A percentile compares a stretch with the other conserved stretches of the same genome.
Evolutionary conservation across 2,888 invertebrate species (phyloP).

Genomic region (Aporophyla lueneburgensis): DNA sequence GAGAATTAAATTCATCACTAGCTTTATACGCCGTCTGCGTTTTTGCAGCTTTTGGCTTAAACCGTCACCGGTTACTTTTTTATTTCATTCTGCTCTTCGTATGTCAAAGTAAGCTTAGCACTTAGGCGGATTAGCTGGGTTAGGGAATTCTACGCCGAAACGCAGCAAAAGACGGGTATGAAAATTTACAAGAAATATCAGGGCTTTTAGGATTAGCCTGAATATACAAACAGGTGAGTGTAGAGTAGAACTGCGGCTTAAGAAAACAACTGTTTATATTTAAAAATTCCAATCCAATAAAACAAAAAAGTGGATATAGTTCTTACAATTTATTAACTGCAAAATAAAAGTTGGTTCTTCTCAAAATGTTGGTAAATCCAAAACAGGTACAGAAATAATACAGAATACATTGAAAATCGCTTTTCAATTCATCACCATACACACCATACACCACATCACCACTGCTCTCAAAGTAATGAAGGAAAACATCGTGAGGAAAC

Average conservation of each 20-base stretch:
- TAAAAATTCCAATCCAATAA: background rate
- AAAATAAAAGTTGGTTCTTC: too few relatives aligned
- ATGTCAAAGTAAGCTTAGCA: background rate
- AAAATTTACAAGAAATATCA: background rate
- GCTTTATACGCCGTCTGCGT: background rate
- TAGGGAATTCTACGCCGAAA: background rate
- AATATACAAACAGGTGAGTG: background rate
- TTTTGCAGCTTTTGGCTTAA: background rate
- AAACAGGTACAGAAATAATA: too few relatives aligned
- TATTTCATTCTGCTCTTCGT: conserved; percentile 3
- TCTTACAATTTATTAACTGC: too few relatives aligned
- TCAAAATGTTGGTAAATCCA: too few relatives aligned
- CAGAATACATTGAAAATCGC: too few relatives aligned
- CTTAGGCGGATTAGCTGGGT: conserved; percentile 11
- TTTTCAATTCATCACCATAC: too few relatives aligned
- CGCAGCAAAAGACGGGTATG: background rate
- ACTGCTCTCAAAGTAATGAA: too few relatives aligned
- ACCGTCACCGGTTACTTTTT: background rate
- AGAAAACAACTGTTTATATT: background rate
- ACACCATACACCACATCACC: too few relatives aligned
- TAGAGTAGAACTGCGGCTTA: background rate
- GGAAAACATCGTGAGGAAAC: too few relatives aligned
- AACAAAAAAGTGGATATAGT: too few relatives aligned
- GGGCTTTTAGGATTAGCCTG: conserved; percentile 6
- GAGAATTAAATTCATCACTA: background rate